Evolutionary conservation across 2,113 vertebrate genomes (phyloP).

Genomic region (Tragelaphus buxtoni): DNA sequence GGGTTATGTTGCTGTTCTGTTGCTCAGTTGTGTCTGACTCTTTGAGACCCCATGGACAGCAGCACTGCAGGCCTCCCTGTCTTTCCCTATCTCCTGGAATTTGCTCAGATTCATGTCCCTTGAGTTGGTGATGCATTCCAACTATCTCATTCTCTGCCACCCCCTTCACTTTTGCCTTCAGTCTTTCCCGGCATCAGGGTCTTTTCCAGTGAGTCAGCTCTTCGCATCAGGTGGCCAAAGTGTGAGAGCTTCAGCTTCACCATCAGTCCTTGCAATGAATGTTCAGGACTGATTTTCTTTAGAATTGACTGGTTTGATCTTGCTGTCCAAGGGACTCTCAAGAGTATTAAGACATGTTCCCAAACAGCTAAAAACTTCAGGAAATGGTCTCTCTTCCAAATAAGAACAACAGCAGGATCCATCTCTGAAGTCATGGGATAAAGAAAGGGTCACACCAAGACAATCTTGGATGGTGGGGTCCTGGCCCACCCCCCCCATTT

Average conservation of each 20-base stretch:
- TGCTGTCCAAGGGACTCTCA: background rate
- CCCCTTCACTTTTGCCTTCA: background rate
- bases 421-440: background rate
- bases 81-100: background rate
- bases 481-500: accelerated
- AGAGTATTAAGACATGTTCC: background rate
- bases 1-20: background rate
- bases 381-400: too few relatives aligned
- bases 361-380: accelerated
- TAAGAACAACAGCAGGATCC: background rate
- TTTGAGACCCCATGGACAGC: background rate
- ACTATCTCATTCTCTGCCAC: background rate
- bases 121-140: background rate
- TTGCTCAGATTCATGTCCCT: background rate
- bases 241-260: background rate
- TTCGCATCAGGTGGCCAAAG: background rate
- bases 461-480: background rate
- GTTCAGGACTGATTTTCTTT: background rate
- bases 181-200: background rate
- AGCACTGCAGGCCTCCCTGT: background rate
- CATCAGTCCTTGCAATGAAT: background rate
- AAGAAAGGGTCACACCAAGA: background rate
- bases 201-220: background rate
- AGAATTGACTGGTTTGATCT: background rate
- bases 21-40: background rate